Base-by-base conservation (phyloP, 2,113 vertebrate genomes). In the Todiramphus chloris region DNA sequence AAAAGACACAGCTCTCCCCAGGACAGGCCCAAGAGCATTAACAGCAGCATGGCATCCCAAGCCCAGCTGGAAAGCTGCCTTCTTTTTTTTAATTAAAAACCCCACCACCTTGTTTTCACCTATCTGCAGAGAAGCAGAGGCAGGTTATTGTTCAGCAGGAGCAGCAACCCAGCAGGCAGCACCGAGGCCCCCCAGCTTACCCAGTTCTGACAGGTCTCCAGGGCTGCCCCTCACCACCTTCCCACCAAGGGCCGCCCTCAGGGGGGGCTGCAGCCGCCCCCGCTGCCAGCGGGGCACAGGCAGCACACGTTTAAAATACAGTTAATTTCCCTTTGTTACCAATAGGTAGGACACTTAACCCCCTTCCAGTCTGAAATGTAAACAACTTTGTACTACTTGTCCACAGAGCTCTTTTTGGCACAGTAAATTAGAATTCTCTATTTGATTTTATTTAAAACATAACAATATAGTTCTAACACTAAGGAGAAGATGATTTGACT, bases 31-130 rank as follows among this genome's bases (percentile, higher is more conserved):
- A 23, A 33, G 19, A 6, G 27, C 24, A 16, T 2, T 13, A 11
- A 15, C 7, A n/a, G 58, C 0, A 0, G 33, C 4, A 16, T 0
- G 0, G 39, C n/a, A 10, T 1, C 33, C 43, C 2, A 18, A 10
- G 15, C 43, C 9, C 37, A 9, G 18, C 1, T 19, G 18, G 11
- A 50, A 85, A 72, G 20, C 6, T 5, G 6, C 17, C 14, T 31
- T 56, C 6, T 56, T 9, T 56, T 10, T 56, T 9, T 67, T 50
- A 3, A 28, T 28, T 28, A 28, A 53, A 28, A 53, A 53, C 4
- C 24, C 27, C 39, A 13, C 43, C 28, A 44, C 19, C 64, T 70
- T 31, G 8, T 63, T 46, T 50, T 15, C 8, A 23, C 16, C 3
- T 39, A 12, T 0, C 5, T 35, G 9, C 31, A 4, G 6, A 6